Evolutionary conservation across 2,888 invertebrate species (phyloP).

Genomic region (Agonopterix subpropinquella): DNA sequence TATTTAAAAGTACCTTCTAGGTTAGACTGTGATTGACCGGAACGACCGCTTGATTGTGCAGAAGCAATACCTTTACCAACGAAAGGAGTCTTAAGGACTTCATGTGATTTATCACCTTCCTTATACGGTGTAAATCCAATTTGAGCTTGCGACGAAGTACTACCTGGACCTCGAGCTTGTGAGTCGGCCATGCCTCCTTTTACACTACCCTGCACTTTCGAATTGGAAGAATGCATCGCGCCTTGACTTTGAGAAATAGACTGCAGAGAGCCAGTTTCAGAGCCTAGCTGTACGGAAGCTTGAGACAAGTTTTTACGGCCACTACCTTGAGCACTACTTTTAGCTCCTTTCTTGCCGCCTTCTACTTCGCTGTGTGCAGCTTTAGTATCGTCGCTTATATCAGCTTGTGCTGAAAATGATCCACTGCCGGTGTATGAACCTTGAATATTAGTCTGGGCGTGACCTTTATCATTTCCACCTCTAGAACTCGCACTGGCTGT

Average conservation of each 20-base stretch:
- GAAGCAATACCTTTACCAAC: conserved; percentile 86
- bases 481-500: conserved; percentile 85
- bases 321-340: conserved; percentile 84
- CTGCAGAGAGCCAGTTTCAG: conserved; percentile 84
- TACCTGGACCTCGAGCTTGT: conserved; percentile 88
- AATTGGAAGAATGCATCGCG: conserved; percentile 83
- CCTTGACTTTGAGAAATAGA: conserved; percentile 87
- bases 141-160: conserved; percentile 91
- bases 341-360: conserved; percentile 84
- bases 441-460: conserved; percentile 88
- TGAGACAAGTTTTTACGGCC: conserved; percentile 86
- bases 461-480: conserved; percentile 84
- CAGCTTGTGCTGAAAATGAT: conserved; percentile 88
- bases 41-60: conserved; percentile 83
- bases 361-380: conserved; percentile 82
- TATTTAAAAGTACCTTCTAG: conserved; percentile 87
- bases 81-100: conserved; percentile 73
- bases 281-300: conserved; percentile 84
- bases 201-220: conserved; percentile 86
- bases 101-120: conserved; percentile 73
- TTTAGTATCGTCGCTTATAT: conserved; percentile 83
- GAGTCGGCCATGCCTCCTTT: conserved; percentile 91
- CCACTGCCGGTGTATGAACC: conserved; percentile 87
- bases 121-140: conserved; percentile 88
- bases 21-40: conserved; percentile 89